These are phyloP conservation scores for Neomicropteryx cornuta DNA, from an alignment of 1,140 invertebrate genomes.

Conservation along the genomic window DNA sequence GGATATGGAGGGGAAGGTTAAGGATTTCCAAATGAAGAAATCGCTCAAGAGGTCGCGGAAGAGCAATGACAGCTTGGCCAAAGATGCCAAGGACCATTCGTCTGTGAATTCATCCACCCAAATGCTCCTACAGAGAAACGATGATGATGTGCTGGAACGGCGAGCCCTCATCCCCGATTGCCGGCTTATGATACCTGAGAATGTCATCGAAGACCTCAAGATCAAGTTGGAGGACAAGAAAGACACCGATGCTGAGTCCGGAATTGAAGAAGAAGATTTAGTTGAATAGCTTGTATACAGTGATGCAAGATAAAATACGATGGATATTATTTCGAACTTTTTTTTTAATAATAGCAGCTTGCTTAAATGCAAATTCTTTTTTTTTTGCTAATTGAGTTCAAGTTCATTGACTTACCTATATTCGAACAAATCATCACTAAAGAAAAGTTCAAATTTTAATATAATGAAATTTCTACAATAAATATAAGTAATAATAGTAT, in stretches of 20 bases:
- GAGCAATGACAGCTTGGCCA: constrained; percentile 10
- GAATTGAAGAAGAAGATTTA: constrained; percentile 33
- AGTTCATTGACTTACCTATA: too few species aligned
- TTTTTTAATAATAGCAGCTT: too few species aligned
- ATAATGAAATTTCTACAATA: too few species aligned
- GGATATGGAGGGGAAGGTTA: constrained; percentile 35
- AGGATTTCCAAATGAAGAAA: constrained; percentile 16
- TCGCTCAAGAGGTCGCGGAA: too few species aligned
- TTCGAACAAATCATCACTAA: too few species aligned
- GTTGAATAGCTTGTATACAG: too few species aligned
- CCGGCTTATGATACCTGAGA: constrained; percentile 21
- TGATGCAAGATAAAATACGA: too few species aligned
- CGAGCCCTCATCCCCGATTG: constrained; percentile 1
- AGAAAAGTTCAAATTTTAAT: too few species aligned
- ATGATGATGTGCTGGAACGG: constrained; percentile 19
- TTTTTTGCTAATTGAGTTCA: too few species aligned
- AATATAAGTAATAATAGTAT: too few species aligned
- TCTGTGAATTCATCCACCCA: constrained; percentile 16
- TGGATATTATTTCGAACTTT: too few species aligned
- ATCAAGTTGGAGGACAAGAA: constrained; percentile 24
- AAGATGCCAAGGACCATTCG: constrained; percentile 10
- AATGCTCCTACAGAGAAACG: constrained; percentile 22
- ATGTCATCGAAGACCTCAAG: constrained; percentile 31
- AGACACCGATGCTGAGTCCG: constrained; percentile 34
- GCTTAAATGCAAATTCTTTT: too few species aligned